Conservation (phyloP, 2,888 invertebrate species). For the Agapostemon virescens region DNA sequence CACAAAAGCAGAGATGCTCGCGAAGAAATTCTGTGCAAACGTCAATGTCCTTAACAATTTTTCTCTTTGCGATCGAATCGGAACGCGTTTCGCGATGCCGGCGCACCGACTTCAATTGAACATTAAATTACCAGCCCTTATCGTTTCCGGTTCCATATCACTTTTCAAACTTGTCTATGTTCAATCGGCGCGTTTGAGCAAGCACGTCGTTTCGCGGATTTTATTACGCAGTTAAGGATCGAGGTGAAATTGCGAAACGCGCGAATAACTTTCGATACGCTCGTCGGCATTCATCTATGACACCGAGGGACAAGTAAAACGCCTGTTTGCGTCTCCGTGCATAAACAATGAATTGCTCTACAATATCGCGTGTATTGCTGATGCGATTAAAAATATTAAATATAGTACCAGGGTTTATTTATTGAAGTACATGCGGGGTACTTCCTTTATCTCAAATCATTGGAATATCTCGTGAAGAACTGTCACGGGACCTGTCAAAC, state of each 20-base stretch:
- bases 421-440: too few relatives aligned
- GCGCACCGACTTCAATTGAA: not conserved
- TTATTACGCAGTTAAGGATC: not conserved
- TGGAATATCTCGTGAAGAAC: too few relatives aligned
- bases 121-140: not conserved
- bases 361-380: not conserved
- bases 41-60: not conserved
- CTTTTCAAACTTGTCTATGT: conserved; percentile 6
- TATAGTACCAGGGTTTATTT: not conserved
- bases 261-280: not conserved
- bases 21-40: not conserved
- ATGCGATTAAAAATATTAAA: not conserved
- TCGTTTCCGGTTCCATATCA: conserved; percentile 5
- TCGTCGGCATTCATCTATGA: not conserved
- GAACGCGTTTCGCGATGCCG: not conserved
- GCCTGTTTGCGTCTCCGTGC: not conserved
- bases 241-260: not conserved
- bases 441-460: too few relatives aligned
- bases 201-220: not conserved
- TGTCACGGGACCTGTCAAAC: too few relatives aligned
- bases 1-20: not conserved
- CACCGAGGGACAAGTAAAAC: not conserved
- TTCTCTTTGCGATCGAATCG: not conserved
- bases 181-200: not conserved
- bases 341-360: not conserved